phyloP scores from a whole-genome alignment of 2,888 invertebrate genomes.

The Patella ulyssiponensis region DNA sequence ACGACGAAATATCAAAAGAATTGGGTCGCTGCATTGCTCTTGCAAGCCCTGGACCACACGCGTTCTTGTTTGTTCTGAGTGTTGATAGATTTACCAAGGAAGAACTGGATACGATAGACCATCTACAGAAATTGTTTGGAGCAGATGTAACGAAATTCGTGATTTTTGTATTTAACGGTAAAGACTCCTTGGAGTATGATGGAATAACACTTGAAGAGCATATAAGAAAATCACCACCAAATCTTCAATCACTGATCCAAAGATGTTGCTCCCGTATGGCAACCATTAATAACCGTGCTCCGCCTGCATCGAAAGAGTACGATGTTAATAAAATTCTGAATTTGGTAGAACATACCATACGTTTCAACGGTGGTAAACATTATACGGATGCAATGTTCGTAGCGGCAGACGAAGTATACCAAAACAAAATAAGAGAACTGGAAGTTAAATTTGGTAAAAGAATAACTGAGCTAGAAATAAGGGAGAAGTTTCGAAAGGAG shows the following conservation, averaged over 20 bases:
- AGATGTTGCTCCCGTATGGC: slow-evolving; percentile 24
- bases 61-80: slow-evolving; percentile 31
- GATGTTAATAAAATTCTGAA: slow-evolving; percentile 22
- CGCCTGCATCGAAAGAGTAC: slow-evolving; percentile 11
- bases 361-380: slow-evolving; percentile 24
- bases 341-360: slow-evolving; percentile 21
- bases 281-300: slow-evolving; percentile 19
- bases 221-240: slow-evolving; percentile 23
- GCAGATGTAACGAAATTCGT: slow-evolving; percentile 25
- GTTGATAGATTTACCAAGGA: slow-evolving; percentile 35
- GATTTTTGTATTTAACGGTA: slow-evolving; percentile 32
- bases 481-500: slow-evolving; percentile 21
- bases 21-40: slow-evolving; percentile 31
- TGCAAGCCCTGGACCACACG: slow-evolving; percentile 36
- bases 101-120: slow-evolving; percentile 32
- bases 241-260: slow-evolving; percentile 20
- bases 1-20: slow-evolving; percentile 27
- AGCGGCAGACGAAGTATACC: slow-evolving; percentile 24
- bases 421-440: slow-evolving; percentile 1
- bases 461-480: background rate
- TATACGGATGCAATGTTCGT: slow-evolving; percentile 37
- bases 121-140: slow-evolving; percentile 30
- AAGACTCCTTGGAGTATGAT: slow-evolving; percentile 29
- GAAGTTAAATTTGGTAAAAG: slow-evolving; percentile 10
- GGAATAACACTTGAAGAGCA: slow-evolving; percentile 28